Conservation (phyloP, 2,113 vertebrate genomes). For the Cynopterus brachyotis region DNA sequence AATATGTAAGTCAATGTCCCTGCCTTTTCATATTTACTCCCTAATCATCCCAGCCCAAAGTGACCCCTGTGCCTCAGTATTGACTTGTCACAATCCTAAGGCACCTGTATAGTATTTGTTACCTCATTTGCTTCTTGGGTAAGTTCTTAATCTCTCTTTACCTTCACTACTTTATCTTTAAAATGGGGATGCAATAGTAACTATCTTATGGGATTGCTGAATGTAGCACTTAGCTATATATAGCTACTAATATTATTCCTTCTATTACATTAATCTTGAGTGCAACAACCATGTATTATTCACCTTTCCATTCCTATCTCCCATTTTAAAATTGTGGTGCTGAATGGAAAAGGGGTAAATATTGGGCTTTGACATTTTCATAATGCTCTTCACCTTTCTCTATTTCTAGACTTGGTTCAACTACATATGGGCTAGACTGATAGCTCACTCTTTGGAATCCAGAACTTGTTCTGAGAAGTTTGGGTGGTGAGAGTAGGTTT, state of each 20-base stretch:
- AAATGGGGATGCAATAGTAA: neutral
- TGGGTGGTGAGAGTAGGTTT: neutral
- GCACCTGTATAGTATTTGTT: neutral
- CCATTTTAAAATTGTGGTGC: neutral
- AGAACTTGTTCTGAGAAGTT: constrained; percentile 19
- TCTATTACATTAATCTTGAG: neutral
- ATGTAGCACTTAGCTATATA: neutral
- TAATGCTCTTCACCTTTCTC: neutral
- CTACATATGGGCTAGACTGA: neutral
- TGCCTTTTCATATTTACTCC: neutral
- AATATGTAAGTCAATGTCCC: neutral
- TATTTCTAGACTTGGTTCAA: neutral
- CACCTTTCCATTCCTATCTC: neutral
- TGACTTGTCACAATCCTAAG: neutral
- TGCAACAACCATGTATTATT: neutral
- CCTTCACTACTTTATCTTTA: neutral
- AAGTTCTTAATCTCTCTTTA: neutral
- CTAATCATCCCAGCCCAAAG: neutral
- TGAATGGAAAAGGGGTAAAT: neutral
- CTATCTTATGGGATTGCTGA: neutral
- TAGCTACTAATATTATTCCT: neutral
- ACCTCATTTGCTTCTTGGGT: neutral
- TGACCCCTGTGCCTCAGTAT: neutral
- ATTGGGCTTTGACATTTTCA: neutral
- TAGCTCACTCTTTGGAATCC: neutral